phyloP scores from a whole-genome alignment of 2,888 invertebrate species.

The Anodontia alba region DNA sequence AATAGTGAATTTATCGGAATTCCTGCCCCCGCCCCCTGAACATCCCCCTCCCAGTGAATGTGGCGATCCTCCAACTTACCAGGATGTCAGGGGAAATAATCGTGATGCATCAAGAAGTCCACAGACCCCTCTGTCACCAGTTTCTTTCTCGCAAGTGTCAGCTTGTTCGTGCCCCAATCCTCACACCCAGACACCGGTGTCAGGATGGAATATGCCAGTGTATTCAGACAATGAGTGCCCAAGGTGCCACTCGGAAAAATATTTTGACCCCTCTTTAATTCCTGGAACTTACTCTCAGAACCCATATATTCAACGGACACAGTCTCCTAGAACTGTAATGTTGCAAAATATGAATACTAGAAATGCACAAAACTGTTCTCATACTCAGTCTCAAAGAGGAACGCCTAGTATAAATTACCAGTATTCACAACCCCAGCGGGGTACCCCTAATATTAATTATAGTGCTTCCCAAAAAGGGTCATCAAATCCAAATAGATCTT shows the following conservation, averaged over 20 bases:
- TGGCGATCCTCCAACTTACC: constrained; percentile 67
- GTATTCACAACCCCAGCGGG: constrained; percentile 55
- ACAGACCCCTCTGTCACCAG: constrained; percentile 77
- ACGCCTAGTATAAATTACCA: constrained; percentile 56
- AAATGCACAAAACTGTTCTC: constrained; percentile 35
- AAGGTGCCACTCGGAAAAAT: constrained; percentile 68
- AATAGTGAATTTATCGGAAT: constrained; percentile 83
- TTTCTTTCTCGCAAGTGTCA: constrained; percentile 77
- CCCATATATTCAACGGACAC: constrained; percentile 67
- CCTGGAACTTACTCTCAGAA: constrained; percentile 71
- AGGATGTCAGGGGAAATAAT: constrained; percentile 56
- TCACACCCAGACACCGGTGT: constrained; percentile 71
- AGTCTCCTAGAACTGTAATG: constrained; percentile 56
- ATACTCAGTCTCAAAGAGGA: constrained; percentile 50
- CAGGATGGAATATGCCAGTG: constrained; percentile 70
- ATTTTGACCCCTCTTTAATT: constrained; percentile 55
- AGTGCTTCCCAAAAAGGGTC: constrained; percentile 13
- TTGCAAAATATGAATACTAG: constrained; percentile 46
- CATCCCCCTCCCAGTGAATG: constrained; percentile 84
- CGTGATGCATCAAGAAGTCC: constrained; percentile 54
- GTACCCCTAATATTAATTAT: constrained; percentile 23
- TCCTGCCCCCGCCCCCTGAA: constrained; percentile 85
- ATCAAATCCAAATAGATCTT: constrained; percentile 48
- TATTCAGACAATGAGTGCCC: constrained; percentile 79
- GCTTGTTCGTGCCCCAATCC: constrained; percentile 80